phyloP scores from a whole-genome alignment of 2,888 invertebrate species.

The Scotopteryx bipunctaria region DNA sequence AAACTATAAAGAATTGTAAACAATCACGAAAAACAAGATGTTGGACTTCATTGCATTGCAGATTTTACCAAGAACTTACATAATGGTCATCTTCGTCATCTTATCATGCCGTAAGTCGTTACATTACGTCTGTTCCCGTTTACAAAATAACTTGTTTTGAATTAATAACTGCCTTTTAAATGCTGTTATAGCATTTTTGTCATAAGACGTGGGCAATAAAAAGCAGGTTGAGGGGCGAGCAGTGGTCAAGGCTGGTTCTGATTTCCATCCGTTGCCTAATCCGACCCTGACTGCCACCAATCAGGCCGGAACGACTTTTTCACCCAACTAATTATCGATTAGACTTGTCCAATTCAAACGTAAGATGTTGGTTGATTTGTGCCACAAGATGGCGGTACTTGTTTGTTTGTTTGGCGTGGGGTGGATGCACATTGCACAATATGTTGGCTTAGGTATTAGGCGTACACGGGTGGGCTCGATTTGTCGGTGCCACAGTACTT shows the following conservation, averaged over 20 bases:
- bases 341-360: conserved; percentile 47
- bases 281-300: conserved; percentile 74
- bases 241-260: conserved; percentile 69
- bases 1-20: background rate
- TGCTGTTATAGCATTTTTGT: conserved; percentile 35
- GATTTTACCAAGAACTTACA: no score
- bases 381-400: conserved; percentile 23
- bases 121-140: conserved; percentile 27
- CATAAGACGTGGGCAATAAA: conserved; percentile 52
- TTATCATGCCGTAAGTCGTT: background rate
- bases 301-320: conserved; percentile 80
- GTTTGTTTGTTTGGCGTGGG: background rate
- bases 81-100: background rate
- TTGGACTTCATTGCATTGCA: background rate
- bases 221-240: conserved; percentile 69
- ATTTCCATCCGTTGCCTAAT: conserved; percentile 77
- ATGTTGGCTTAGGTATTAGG: no score
- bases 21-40: background rate
- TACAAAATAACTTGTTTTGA: conserved; percentile 34
- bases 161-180: conserved; percentile 24
- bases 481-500: background rate
- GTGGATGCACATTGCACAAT: no score
- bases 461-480: background rate
- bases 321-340: conserved; percentile 67
- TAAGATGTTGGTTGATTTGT: conserved; percentile 28